Evolutionary conservation across 2,113 vertebrate species (phyloP), one percentile per base, ranked within the genome.

Genomic region (Phyllostomus discolor): DNA sequence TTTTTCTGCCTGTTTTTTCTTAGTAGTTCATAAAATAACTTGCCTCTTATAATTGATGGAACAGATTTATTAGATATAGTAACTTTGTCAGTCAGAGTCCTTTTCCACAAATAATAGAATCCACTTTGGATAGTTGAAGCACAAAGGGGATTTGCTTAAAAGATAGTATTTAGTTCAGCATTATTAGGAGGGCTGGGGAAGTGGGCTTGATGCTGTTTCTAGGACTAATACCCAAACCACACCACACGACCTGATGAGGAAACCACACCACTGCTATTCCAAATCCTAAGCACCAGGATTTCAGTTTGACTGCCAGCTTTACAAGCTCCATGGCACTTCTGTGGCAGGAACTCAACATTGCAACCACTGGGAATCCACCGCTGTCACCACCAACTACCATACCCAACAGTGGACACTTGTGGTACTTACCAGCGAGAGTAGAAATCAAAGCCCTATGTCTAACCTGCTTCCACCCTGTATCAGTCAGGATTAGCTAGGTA

Each of bases 101-200:
- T 92, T 95, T 97, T 95, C 90, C 54, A 95, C 78, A 91, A 96
- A 95, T 64, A 96, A 89, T 95, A 94, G 73, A 95, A 94, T 94
- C 50, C 31, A 76, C 72, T 73, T 52, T 91, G 83, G n/a, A 76
- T 79, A 82, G 79, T n/a, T 85, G 85, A 88, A 94, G 31, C 48
- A 70, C 79, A 89, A 88, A 96, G 82, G 43, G 24, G 17, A 87
- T 86, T 97, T 86, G 84, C 28, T 86, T 93, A 95, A 95, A 96
- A 66, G 78, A 92, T 78, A 91, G 73, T 84, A 90, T 76, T 95
- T 87, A 90, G 82, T 57, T 94, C 50, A 89, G 50, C 83, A 28
- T 62, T 76, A 26, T 93, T 94, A 82, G 64, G 73, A 84, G 84
- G 26, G 43, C 38, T 75, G 22, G 17, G 35, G 78, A 95, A 94